Evolutionary conservation across 2,797 vertebrate species (phyloP).

Genomic region (Squalus acanthias): DNA sequence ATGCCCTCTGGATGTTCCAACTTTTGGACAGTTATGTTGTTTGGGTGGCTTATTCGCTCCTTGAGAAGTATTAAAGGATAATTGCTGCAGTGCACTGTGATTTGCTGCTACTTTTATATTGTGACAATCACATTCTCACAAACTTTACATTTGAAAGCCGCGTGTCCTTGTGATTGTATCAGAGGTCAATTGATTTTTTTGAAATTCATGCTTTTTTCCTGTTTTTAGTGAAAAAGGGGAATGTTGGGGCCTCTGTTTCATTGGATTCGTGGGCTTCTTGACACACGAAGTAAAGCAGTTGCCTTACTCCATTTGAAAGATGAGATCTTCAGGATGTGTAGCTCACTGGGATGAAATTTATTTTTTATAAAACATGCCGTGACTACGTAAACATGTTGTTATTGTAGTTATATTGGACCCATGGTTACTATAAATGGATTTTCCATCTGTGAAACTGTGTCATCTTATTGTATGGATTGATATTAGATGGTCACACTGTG

Average conservation of each 20-base stretch:
- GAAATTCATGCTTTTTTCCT: background rate
- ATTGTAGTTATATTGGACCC: background rate
- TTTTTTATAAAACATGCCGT: background rate
- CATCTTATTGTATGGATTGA: background rate
- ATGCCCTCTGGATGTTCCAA: too few species aligned
- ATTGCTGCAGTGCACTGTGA: background rate
- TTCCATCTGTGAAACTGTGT: background rate
- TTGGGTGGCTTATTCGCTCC: background rate
- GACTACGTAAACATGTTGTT: background rate
- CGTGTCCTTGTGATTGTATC: background rate
- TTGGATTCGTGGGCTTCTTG: background rate
- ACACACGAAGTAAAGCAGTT: background rate
- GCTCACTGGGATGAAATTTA: background rate
- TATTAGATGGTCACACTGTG: background rate
- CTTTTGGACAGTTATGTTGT: background rate
- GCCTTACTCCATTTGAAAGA: background rate
- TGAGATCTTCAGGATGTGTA: background rate
- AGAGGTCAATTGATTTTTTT: background rate
- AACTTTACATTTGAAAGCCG: background rate
- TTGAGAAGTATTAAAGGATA: background rate
- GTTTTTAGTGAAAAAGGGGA: background rate
- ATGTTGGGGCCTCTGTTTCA: background rate
- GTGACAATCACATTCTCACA: too few species aligned
- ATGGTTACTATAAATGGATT: background rate
- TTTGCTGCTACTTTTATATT: too few species aligned